These are phyloP conservation scores for Sebastolobus alascanus DNA, from an alignment of 2,797 vertebrate genomes.

Conservation along the genomic window DNA sequence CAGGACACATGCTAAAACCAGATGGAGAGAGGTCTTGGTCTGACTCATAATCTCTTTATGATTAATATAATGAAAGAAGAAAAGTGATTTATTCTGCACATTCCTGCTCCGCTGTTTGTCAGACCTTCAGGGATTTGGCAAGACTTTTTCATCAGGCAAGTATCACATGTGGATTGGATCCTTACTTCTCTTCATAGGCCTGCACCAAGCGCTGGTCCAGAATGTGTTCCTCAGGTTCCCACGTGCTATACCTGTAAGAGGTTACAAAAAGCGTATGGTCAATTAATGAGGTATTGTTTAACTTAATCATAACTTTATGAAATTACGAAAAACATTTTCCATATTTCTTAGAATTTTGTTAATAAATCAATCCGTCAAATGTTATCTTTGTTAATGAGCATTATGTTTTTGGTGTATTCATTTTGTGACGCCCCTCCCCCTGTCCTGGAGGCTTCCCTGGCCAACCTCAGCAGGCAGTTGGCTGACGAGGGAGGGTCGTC, in stretches of 20 bases:
- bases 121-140: no score
- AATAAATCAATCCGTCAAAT: not conserved
- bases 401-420: not conserved
- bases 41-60: conserved; percentile 4
- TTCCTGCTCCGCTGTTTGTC: no score
- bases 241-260: conserved; percentile 93
- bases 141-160: not conserved
- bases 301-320: not conserved
- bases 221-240: conserved; percentile 99
- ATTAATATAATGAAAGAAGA: not conserved
- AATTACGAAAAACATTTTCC: not conserved
- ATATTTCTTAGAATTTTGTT: not conserved
- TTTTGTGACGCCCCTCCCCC: no score
- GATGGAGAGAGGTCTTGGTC: not conserved
- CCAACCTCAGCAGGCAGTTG: no score
- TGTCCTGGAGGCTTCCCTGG: no score
- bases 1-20: not conserved
- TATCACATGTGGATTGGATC: not conserved
- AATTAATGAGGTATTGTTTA: not conserved
- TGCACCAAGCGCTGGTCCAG: conserved; percentile 95
- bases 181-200: conserved; percentile 95
- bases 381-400: conserved; percentile 7
- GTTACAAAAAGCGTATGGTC: not conserved
- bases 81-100: not conserved
- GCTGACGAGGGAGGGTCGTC: no score